phyloP scores from a whole-genome alignment of 2,888 invertebrate species.

The Hypomecis punctinalis region DNA sequence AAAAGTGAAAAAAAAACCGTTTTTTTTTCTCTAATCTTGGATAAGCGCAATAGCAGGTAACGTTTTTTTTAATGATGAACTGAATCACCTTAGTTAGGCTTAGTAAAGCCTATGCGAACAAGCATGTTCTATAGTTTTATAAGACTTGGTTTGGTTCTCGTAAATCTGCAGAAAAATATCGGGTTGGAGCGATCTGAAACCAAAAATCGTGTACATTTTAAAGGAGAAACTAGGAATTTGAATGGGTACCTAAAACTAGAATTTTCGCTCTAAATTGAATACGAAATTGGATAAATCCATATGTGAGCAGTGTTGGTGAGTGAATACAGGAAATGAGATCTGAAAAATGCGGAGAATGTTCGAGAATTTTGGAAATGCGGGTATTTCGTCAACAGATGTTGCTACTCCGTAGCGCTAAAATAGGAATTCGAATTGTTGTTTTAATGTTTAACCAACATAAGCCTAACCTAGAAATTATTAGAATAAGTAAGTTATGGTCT shows the following conservation, averaged over 20 bases:
- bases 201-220: background rate
- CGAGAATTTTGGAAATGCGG: slow-evolving; percentile 58
- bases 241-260: slow-evolving; percentile 1
- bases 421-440: slow-evolving; percentile 54
- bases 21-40: no score
- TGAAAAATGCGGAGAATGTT: slow-evolving; percentile 53
- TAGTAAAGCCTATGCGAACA: no score
- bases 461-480: no score
- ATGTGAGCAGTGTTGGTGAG: slow-evolving; percentile 36
- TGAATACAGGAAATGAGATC: slow-evolving; percentile 54
- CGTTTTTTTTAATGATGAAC: no score
- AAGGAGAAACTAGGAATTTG: background rate
- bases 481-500: no score
- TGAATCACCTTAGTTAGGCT: no score
- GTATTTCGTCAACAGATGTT: slow-evolving; percentile 68
- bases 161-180: no score
- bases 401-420: slow-evolving; percentile 45
- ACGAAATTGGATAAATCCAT: slow-evolving; percentile 39
- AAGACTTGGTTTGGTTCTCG: no score
- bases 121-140: no score
- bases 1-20: no score
- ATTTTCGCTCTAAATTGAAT: slow-evolving; percentile 30
- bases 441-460: no score
- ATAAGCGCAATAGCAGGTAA: no score
- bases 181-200: background rate